A percentile compares a stretch with the other conserved stretches of the same genome.
Evolutionary conservation across 2,888 invertebrate genomes (phyloP).

Genomic region (Schizotus pectinicornis): DNA sequence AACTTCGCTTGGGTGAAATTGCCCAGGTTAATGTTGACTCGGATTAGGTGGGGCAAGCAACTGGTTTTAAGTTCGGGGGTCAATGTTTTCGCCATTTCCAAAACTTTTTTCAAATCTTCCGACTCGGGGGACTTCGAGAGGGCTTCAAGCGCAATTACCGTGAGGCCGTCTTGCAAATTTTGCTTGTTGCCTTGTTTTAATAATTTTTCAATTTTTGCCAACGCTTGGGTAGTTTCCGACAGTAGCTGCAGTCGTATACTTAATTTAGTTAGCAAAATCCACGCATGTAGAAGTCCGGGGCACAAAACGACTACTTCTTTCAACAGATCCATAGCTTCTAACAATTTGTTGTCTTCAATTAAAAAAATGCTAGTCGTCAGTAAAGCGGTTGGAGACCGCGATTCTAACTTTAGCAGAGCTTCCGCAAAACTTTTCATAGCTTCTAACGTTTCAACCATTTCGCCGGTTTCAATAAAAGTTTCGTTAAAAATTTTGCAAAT

Average conservation of each 20-base stretch:
- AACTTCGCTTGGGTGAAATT: constrained; percentile 52
- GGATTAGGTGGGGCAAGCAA: constrained; percentile 43
- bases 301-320: constrained; percentile 43
- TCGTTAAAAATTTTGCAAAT: constrained; percentile 67
- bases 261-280: constrained; percentile 60
- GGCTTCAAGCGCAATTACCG: constrained; percentile 54
- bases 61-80: constrained; percentile 31
- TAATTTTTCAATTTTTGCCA: constrained; percentile 54
- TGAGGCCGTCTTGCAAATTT: constrained; percentile 44
- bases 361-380: constrained; percentile 67
- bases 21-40: constrained; percentile 55
- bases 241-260: constrained; percentile 62
- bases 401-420: constrained; percentile 63
- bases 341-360: constrained; percentile 61
- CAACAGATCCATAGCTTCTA: constrained; percentile 64
- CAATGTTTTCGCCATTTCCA: constrained; percentile 54
- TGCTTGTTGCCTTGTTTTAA: constrained; percentile 46
- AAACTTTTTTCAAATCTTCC: constrained; percentile 59
- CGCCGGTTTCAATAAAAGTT: constrained; percentile 47
- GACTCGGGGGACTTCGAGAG: constrained; percentile 57
- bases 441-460: constrained; percentile 39
- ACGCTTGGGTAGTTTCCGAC: constrained; percentile 59
- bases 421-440: constrained; percentile 61
- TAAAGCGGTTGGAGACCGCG: constrained; percentile 66
- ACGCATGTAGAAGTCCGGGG: constrained; percentile 59